A percentile compares a stretch with the other conserved stretches of the same genome.
These are phyloP conservation scores for Achlya flavicornis DNA, from an alignment of 2,888 invertebrate genomes.

Conservation along the genomic window DNA sequence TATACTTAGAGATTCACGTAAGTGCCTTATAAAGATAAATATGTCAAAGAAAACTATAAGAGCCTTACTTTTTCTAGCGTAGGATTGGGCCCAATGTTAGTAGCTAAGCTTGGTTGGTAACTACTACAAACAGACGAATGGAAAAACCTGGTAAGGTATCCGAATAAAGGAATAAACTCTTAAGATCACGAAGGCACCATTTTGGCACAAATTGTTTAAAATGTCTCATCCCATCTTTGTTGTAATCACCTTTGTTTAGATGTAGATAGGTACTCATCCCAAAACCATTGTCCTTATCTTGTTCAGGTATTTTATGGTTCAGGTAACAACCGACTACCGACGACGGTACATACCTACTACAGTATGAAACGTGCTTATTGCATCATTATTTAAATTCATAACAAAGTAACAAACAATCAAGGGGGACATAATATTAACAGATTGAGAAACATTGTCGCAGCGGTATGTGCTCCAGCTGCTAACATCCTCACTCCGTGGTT, in stretches of 20 bases:
- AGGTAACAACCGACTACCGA: not conserved
- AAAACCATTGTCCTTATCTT: slow-evolving; percentile 8
- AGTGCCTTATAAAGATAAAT: too few species aligned
- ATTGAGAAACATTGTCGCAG: slow-evolving; percentile 32
- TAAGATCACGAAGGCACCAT: too few species aligned
- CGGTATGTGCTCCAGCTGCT: slow-evolving; percentile 42
- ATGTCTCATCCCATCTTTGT: not conserved
- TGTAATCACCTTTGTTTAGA: not conserved
- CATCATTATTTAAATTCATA: not conserved
- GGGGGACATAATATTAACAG: slow-evolving; percentile 4
- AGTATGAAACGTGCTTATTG: slow-evolving; percentile 2
- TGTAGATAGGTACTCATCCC: not conserved
- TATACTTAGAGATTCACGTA: too few species aligned
- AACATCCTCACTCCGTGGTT: slow-evolving; percentile 26
- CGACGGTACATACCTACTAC: not conserved
- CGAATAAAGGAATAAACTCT: too few species aligned
- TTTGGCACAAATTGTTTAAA: not conserved
- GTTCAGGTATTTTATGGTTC: not conserved
- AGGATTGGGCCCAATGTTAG: too few species aligned
- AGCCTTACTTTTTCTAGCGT: too few species aligned
- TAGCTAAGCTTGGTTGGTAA: too few species aligned
- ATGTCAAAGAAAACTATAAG: too few species aligned
- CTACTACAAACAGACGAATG: too few species aligned
- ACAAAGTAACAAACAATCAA: not conserved
- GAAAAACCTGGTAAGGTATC: too few species aligned